A percentile compares a stretch with the other conserved stretches of the same genome.
Evolutionary conservation across 2,797 vertebrate genomes (phyloP).

Genomic region (Uromys caudimaculatus): DNA sequence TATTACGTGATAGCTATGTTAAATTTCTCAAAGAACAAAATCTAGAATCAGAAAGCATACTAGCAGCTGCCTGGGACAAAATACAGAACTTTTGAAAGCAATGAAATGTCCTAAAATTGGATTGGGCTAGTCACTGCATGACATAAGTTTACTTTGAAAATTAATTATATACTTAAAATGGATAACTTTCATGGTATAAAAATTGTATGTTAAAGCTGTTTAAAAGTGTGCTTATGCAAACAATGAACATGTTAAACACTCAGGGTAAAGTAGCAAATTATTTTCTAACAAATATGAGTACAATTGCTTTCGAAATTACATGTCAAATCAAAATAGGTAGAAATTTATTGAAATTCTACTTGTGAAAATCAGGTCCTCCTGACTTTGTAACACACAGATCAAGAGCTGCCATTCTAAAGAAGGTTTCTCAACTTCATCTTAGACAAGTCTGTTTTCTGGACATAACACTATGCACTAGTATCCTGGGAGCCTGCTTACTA

Average conservation of each 20-base stretch:
- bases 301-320: conserved; percentile 35
- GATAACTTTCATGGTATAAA: neutral
- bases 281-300: neutral
- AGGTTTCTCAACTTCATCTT: neutral
- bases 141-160: conserved; percentile 24
- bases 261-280: conserved; percentile 26
- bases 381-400: neutral
- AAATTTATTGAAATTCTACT: conserved; percentile 23
- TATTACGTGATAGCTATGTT: neutral
- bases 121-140: neutral
- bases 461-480: neutral
- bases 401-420: neutral
- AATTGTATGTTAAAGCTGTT: neutral
- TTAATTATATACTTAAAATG: neutral
- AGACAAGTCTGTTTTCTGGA: neutral
- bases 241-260: conserved; percentile 16
- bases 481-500: neutral
- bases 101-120: neutral
- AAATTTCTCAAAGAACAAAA: conserved; percentile 32
- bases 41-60: conserved; percentile 33
- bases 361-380: neutral
- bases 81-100: neutral
- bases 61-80: neutral
- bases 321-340: conserved; percentile 39
- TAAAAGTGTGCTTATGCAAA: conserved; percentile 35